These are phyloP conservation scores for Brachyrhaphis roseni DNA, from an alignment of 2,797 vertebrate species.

Conservation along the genomic window DNA sequence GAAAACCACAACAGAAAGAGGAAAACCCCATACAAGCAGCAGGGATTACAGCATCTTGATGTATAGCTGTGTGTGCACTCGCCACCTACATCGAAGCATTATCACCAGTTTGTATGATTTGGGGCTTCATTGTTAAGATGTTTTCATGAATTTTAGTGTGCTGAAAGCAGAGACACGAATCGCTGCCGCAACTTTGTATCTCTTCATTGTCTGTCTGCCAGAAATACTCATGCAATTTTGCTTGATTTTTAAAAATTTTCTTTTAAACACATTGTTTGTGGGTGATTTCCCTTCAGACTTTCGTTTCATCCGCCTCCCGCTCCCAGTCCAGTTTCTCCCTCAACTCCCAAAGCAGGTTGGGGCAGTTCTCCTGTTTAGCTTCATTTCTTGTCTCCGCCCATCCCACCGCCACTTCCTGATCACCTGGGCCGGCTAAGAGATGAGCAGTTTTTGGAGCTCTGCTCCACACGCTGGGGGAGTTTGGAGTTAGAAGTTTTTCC, in stretches of 20 bases:
- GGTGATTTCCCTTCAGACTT: not conserved
- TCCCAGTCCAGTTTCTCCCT: constrained; percentile 24
- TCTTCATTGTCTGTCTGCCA: constrained; percentile 16
- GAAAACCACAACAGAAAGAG: constrained; percentile 38
- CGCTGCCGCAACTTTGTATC: constrained; percentile 2
- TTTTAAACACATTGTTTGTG: constrained; percentile 8
- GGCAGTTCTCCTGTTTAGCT: constrained; percentile 76
- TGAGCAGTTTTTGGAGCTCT: constrained; percentile 49
- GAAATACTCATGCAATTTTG: constrained; percentile 18
- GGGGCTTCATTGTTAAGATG: constrained; percentile 39
- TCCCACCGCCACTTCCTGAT: constrained; percentile 74
- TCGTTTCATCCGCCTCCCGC: not conserved
- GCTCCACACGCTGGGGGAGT: constrained; percentile 11
- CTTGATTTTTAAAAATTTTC: constrained; percentile 16
- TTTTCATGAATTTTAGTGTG: constrained; percentile 9
- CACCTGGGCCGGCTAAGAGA: constrained; percentile 65
- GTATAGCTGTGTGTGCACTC: constrained; percentile 30
- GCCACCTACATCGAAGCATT: not conserved
- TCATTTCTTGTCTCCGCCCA: constrained; percentile 62
- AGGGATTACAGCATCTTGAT: constrained; percentile 28
- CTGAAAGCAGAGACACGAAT: constrained; percentile 23
- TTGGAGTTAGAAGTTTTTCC: constrained; percentile 40
- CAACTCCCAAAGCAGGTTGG: constrained; percentile 73
- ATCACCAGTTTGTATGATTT: constrained; percentile 43
- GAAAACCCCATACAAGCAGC: constrained; percentile 19